Evolutionary conservation across 1,140 invertebrate species (phyloP), one percentile per base, ranked within the genome.

Genomic region (Yoshiicerus persimilis): DNA sequence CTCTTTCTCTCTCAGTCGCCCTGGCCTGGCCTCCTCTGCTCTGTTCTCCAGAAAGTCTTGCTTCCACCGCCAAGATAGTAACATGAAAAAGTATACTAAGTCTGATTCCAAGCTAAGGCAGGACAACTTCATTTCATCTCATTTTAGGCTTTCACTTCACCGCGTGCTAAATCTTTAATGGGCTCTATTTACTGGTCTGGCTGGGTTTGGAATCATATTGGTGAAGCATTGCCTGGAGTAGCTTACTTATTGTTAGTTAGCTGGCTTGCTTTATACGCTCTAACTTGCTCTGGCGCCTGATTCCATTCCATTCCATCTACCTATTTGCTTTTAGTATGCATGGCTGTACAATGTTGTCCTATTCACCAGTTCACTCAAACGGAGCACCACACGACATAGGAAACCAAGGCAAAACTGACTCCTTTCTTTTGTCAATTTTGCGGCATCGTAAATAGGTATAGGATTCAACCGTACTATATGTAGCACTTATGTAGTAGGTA

Each of bases 161-260:
- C 75, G 75, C 75, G 75, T 36, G 75, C 75, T 80, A 80, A 80
- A 80, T 80, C 75, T 80, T 80, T 80, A 80, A 80, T 80, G 75
- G 75, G 32, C 75, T 80, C 75, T 80, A 80, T 80, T 80, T 80
- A 80, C 75, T 36, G 75, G 34, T 80, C 32, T 36, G 75, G 16
- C 34, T 36, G 4, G 30, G 32, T 34, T 34, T 20, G 75, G 34
- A 30, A 80, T 38, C 16, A 80, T 38, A 80, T 80, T 36, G 75
- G 75, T 38, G 34, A n/a, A 20, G 34, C 64, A 70, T n/a, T 80
- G 75, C 25, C 30, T 30, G 2, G 10, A 70, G 25, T 56, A 56
- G 47, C n/a, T 56, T 56, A 56, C 47, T 56, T 56, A 56, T 56
- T 56, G 47, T 56, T 56, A 56, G 47, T 56, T 56, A 56, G 47